Conservation (phyloP, 1,140 invertebrate species). For the Diabrotica virgifera region DNA sequence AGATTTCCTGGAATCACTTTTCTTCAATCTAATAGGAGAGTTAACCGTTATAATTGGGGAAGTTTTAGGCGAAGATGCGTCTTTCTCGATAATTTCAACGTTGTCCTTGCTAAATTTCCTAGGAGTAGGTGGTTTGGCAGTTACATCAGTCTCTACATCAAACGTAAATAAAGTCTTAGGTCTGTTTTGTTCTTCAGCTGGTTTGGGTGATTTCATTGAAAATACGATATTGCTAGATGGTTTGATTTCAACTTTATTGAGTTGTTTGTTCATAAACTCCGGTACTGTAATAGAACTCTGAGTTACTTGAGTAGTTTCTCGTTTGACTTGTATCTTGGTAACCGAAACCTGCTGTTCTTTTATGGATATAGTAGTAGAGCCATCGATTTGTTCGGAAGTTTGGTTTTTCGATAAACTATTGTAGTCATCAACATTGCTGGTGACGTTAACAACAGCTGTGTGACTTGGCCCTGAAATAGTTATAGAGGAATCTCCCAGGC, state of each 20-base stretch:
- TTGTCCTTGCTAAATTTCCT: constrained; percentile 53
- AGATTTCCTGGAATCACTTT: constrained; percentile 28
- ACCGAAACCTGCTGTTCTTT: constrained; percentile 41
- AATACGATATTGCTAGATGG: constrained; percentile 59
- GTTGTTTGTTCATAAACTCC: constrained; percentile 67
- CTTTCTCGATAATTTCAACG: constrained; percentile 51
- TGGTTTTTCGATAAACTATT: constrained; percentile 17
- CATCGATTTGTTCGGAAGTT: constrained; percentile 20
- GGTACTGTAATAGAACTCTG: constrained; percentile 50
- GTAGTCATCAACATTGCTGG: constrained; percentile 27
- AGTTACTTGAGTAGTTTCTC: constrained; percentile 31
- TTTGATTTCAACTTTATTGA: constrained; percentile 64
- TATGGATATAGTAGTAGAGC: constrained; percentile 13
- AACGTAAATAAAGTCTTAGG: constrained; percentile 32
- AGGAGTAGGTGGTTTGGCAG: constrained; percentile 11
- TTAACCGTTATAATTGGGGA: constrained; percentile 15
- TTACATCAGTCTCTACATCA: constrained; percentile 6
- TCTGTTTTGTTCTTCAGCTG: constrained; percentile 27
- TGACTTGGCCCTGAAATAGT: constrained; percentile 46
- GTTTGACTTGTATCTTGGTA: constrained; percentile 44
- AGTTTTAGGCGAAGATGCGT: constrained; percentile 41
- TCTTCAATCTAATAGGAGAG: constrained; percentile 25
- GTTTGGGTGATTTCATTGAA: constrained; percentile 49
- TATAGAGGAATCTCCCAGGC: constrained; percentile 23
- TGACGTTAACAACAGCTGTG: constrained; percentile 42